A percentile compares a stretch with the other conserved stretches of the same genome.
Conservation (phyloP, 2,797 vertebrate genomes). For the Lemur catta region DNA sequence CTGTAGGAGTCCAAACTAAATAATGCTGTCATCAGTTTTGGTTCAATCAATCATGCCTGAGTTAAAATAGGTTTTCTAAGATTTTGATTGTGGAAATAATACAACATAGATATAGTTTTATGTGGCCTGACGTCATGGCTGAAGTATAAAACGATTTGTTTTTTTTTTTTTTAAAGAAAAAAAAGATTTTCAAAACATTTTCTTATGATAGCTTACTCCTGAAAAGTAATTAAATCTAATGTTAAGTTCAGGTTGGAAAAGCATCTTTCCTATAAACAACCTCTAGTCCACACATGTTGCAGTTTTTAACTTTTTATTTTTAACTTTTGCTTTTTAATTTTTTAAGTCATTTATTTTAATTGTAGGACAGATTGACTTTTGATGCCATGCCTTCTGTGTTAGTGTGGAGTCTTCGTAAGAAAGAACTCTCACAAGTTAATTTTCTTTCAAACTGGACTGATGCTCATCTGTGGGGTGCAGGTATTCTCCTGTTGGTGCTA, state of each 20-base stretch:
- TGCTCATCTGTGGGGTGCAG: background rate
- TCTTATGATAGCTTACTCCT: background rate
- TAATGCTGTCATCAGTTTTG: background rate
- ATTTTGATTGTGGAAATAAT: background rate
- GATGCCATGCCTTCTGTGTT: background rate
- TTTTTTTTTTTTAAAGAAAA: background rate
- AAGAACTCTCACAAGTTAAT: background rate
- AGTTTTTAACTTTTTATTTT: background rate
- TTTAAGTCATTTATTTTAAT: background rate
- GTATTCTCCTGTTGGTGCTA: background rate
- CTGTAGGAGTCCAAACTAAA: background rate
- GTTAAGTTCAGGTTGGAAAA: background rate
- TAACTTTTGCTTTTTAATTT: background rate
- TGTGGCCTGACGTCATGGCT: background rate
- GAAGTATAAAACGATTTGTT: background rate
- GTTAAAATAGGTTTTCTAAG: slow-evolving; percentile 10
- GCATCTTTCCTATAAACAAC: too few relatives aligned
- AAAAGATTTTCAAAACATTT: background rate
- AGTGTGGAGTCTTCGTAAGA: background rate
- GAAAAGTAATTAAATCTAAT: background rate
- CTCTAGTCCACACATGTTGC: too few relatives aligned
- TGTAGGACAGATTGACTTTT: background rate
- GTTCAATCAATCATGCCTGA: background rate
- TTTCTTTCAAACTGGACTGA: background rate
- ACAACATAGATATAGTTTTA: background rate